Percentiles rank a stretch among this genome's conserved stretches.
Conservation (phyloP, 2,888 invertebrate genomes). For the Philereme transversata region DNA sequence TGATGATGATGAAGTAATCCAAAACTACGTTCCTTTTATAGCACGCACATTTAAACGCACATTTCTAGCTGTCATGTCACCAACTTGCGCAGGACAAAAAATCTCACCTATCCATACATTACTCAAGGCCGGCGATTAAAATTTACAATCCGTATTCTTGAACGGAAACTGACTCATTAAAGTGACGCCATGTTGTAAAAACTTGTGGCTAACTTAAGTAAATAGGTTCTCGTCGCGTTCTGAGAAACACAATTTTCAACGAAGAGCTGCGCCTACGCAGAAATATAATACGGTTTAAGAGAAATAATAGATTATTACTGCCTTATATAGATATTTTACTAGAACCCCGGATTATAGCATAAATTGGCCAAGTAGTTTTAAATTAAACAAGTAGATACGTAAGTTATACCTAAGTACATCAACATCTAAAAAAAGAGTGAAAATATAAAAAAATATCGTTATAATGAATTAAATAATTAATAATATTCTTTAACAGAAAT, state of each 20-base stretch:
- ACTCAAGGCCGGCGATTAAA: conserved; percentile 34
- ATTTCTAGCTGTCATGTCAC: background rate
- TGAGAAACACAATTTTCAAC: conserved; percentile 8
- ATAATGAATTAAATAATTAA: too few species aligned
- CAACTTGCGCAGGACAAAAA: conserved; percentile 16
- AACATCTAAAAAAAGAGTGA: too few species aligned
- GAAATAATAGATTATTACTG: too few species aligned
- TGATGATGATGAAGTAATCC: too few species aligned
- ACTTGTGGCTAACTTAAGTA: conserved; percentile 22
- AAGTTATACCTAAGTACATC: too few species aligned
- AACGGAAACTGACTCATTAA: conserved; percentile 44
- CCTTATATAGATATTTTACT: too few species aligned
- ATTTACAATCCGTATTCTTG: conserved; percentile 29
- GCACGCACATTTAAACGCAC: background rate
- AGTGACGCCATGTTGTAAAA: conserved; percentile 41
- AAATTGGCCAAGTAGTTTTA: too few species aligned
- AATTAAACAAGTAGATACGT: too few species aligned
- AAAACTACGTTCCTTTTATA: background rate
- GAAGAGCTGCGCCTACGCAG: background rate
- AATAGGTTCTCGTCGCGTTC: conserved; percentile 15
- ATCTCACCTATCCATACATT: conserved; percentile 10
- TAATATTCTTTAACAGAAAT: too few species aligned
- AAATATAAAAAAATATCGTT: too few species aligned
- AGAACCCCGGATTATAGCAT: too few species aligned
- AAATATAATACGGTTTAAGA: background rate